Base-by-base conservation (phyloP, 2,888 invertebrate genomes). In the Chloroclysta siterata region DNA sequence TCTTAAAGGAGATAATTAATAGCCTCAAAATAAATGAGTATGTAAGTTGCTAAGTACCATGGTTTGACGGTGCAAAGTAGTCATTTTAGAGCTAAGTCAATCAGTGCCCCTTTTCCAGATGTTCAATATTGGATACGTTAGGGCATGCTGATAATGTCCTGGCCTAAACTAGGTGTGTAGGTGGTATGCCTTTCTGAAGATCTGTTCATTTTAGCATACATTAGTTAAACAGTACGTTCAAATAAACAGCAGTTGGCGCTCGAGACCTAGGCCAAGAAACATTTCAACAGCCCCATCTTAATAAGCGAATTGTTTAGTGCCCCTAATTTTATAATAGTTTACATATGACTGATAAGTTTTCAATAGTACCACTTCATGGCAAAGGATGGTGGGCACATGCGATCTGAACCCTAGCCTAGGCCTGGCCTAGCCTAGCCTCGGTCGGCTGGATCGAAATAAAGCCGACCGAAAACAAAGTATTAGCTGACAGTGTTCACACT, bases 41-140 rank as follows among this genome's bases (percentile, higher is more conserved):
- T 4, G 39, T 8, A 8, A 36, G 44, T 47, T 53, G 47, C 51
- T 54, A 15, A 36, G 39, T 28, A 48, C 28, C 15, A 44, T 55
- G 47, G 17, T 10, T 48, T 63, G 63, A 59, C 56, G 59, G 62
- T 62, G 67, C 66, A 71, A 71, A 69, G 67, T 71, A 69, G 60
- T 64, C 58, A 64, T 71, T 71, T 69, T 66, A 69, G 63, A 60
- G 63, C 64, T 57, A 44, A 52, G 39, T 28, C 39, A 41, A 33
- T 13, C n/a, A 56, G 52, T 51, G 55, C 5, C 36, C n/a, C n/a
- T 33, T 29, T 22, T 42, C 22, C 36, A 57, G 53, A 50, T 29
- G 28, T 28, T 46, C 13, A 13, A 46, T 29, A 44, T 60, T 46
- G 1, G 42, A 46, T 13, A 53, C 36, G 5, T 46, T 5, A n/a